phyloP scores from a whole-genome alignment of 2,113 vertebrate species.

The Spea multiplicata region DNA sequence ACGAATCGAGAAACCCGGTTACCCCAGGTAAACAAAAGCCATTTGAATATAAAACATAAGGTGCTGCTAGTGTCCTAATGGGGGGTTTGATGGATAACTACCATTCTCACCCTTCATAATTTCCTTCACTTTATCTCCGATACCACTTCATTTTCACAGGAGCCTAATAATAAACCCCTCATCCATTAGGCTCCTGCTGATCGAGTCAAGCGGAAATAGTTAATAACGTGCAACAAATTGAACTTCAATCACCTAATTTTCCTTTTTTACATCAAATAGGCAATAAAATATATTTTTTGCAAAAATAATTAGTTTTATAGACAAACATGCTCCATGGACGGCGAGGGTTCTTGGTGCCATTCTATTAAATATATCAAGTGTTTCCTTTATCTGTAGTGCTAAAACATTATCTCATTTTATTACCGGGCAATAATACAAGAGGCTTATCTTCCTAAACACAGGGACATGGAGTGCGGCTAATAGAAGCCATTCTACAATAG shows the following conservation, averaged over 20 bases:
- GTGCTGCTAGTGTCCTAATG: neutral
- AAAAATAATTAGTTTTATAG: slow-evolving; percentile 80
- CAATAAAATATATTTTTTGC: slow-evolving; percentile 76
- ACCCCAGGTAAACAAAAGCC: too few relatives aligned
- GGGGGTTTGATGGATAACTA: slow-evolving; percentile 92
- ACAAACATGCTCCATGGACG: slow-evolving; percentile 74
- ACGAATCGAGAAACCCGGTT: too few relatives aligned
- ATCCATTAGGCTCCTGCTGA: slow-evolving; percentile 98
- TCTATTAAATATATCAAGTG: slow-evolving; percentile 77
- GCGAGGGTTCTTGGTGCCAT: slow-evolving; percentile 71
- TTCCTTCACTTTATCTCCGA: slow-evolving; percentile 99
- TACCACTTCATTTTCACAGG: slow-evolving; percentile 97
- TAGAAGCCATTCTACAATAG: slow-evolving; percentile 66
- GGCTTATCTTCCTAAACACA: slow-evolving; percentile 71
- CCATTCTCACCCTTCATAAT: slow-evolving; percentile 97
- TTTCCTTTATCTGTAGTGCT: slow-evolving; percentile 74
- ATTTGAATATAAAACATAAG: too few relatives aligned
- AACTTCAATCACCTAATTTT: slow-evolving; percentile 98
- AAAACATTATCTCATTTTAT: slow-evolving; percentile 78
- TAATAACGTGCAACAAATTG: slow-evolving; percentile 99
- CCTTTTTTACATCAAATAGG: slow-evolving; percentile 77
- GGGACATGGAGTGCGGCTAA: slow-evolving; percentile 69
- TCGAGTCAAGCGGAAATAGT: slow-evolving; percentile 97
- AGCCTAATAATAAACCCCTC: slow-evolving; percentile 99
- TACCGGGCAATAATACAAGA: slow-evolving; percentile 70